These are phyloP conservation scores for Pedionomus torquatus DNA, from an alignment of 2,113 vertebrate genomes.

Conservation along the genomic window DNA sequence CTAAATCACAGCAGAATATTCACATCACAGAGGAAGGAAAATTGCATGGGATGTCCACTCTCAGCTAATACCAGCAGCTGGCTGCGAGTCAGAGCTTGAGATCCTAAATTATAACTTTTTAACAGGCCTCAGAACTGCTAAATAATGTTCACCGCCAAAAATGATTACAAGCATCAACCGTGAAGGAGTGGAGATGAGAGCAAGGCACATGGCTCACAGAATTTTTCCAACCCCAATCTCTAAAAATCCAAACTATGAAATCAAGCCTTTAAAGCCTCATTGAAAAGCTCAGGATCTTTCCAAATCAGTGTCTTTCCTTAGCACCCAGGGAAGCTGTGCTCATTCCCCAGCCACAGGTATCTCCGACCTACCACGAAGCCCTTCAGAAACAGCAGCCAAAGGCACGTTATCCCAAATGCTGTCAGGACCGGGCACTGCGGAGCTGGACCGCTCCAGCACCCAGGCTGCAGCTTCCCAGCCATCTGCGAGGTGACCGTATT, in stretches of 20 bases:
- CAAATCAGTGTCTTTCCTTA: not conserved
- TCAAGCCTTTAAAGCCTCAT: not conserved
- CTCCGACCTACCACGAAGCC: not conserved
- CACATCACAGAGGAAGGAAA: not conserved
- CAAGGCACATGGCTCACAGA: not conserved
- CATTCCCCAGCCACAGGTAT: not conserved
- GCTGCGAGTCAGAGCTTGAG: not conserved
- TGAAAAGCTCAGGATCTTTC: not conserved
- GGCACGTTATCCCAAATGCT: not conserved
- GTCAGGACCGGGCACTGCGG: not conserved
- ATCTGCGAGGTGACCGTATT: constrained; percentile 18
- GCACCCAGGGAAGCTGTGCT: fast-evolving
- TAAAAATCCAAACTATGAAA: not conserved
- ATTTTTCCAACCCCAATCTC: not conserved
- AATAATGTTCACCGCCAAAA: not conserved
- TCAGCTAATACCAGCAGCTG: not conserved
- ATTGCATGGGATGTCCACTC: not conserved
- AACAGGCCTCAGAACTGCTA: not conserved
- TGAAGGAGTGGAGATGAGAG: not conserved
- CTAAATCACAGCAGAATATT: not conserved
- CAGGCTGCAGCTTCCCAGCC: constrained; percentile 11
- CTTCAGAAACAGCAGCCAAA: constrained; percentile 11
- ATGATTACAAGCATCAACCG: not conserved
- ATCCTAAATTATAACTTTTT: not conserved
- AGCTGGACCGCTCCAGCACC: not conserved